These are phyloP conservation scores for Onthophagus sagittarius DNA, from an alignment of 2,888 invertebrate species.

Conservation along the genomic window DNA sequence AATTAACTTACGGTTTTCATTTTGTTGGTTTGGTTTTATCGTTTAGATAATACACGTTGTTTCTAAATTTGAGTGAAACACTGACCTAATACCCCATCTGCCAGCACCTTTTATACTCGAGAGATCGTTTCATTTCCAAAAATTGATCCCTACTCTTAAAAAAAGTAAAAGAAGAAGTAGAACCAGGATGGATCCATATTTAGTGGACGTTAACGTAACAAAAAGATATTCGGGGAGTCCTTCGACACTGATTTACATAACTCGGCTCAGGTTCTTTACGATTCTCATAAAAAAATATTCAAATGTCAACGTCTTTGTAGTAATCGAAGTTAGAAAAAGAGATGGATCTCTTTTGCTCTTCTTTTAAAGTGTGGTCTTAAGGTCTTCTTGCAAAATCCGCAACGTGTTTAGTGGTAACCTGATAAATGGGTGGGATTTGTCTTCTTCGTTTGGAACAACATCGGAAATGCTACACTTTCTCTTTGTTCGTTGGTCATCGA, in stretches of 20 bases:
- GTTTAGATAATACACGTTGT: background rate
- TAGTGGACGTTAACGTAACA: background rate
- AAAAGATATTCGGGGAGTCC: background rate
- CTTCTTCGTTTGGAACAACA: too few relatives aligned
- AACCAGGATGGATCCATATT: constrained; percentile 17
- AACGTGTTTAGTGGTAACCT: background rate
- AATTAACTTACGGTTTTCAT: constrained; percentile 21
- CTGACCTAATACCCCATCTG: background rate
- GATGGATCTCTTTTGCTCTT: background rate
- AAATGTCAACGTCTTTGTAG: background rate
- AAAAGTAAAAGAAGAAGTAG: constrained; percentile 10
- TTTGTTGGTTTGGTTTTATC: constrained; percentile 9
- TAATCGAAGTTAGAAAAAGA: background rate
- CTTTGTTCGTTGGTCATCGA: background rate
- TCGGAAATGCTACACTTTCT: background rate
- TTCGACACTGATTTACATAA: background rate
- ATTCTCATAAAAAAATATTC: background rate
- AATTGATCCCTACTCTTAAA: background rate
- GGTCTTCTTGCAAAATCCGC: background rate
- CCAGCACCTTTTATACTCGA: constrained; percentile 21
- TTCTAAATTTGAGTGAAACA: background rate
- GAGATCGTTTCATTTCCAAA: background rate
- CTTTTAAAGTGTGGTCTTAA: background rate
- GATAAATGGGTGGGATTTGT: background rate
- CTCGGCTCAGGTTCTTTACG: background rate